Percentiles rank a stretch among this genome's conserved stretches.
These are phyloP conservation scores for Morus bassanus DNA, from an alignment of 2,797 vertebrate species.

Conservation along the genomic window DNA sequence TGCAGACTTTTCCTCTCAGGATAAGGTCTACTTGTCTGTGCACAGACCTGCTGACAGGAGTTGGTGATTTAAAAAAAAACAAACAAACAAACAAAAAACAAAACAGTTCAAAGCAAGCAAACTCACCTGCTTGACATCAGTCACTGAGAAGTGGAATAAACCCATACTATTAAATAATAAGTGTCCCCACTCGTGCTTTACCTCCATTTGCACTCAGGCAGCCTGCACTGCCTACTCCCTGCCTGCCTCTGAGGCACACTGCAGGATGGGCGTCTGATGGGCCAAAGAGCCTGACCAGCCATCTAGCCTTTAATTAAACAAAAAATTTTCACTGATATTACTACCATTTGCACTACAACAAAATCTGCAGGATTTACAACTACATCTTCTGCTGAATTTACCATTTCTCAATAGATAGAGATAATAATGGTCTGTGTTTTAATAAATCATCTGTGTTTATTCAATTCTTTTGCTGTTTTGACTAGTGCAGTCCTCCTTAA, in stretches of 20 bases:
- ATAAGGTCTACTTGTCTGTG: neutral
- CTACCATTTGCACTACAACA: neutral
- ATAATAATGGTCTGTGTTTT: neutral
- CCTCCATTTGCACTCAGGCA: neutral
- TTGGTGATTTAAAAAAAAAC: neutral
- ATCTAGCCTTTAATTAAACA: neutral
- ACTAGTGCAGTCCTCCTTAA: neutral
- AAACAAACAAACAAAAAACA: too few relatives aligned
- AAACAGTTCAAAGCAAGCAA: neutral
- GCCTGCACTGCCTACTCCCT: neutral
- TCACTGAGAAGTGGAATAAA: neutral
- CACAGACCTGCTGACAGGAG: neutral
- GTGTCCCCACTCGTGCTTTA: rapidly evolving
- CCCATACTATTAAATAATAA: neutral
- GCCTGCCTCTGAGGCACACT: neutral
- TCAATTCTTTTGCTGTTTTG: neutral
- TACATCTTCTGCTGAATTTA: neutral
- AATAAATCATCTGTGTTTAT: slow-evolving; percentile 1
- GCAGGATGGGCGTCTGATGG: rapidly evolving
- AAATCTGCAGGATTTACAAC: neutral
- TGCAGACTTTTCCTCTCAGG: neutral
- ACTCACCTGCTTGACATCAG: neutral
- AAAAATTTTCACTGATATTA: neutral
- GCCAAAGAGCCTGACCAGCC: neutral
- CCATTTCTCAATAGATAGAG: neutral